phyloP scores from a whole-genome alignment of 2,888 invertebrate genomes.

The Troilus luridus region DNA sequence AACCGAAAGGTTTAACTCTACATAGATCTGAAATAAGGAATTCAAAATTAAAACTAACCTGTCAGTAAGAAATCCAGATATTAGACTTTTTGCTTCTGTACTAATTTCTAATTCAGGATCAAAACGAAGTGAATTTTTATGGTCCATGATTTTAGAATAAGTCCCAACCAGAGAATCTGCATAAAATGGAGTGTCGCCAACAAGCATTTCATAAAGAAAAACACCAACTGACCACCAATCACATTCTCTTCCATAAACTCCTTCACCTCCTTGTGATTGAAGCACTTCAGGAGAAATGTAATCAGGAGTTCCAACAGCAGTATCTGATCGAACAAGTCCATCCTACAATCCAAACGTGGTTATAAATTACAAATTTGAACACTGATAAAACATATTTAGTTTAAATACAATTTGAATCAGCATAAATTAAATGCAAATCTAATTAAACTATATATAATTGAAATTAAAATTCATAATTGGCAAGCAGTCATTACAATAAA shows the following conservation, averaged over 20 bases:
- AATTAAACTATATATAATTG: too few species aligned
- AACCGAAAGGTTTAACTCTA: too few species aligned
- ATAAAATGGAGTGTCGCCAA: conserved; percentile 97
- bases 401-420: too few species aligned
- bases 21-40: background rate
- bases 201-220: conserved; percentile 98
- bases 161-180: conserved; percentile 98
- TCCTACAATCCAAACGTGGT: conserved; percentile 72
- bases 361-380: background rate
- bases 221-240: conserved; percentile 99
- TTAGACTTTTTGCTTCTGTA: conserved; percentile 87
- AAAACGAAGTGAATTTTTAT: conserved; percentile 94
- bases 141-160: conserved; percentile 99
- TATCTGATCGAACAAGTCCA: conserved; percentile 95
- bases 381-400: background rate
- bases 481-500: too few species aligned
- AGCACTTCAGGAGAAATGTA: conserved; percentile 99
- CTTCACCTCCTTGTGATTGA: conserved; percentile 95
- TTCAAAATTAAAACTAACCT: conserved; percentile 71
- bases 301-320: conserved; percentile 99
- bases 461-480: too few species aligned
- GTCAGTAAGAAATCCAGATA: conserved; percentile 94
- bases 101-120: conserved; percentile 94
- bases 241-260: conserved; percentile 96
- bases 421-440: too few species aligned